Base-by-base conservation (phyloP, 2,888 invertebrate species). In the Dinocampus coccinellae region DNA sequence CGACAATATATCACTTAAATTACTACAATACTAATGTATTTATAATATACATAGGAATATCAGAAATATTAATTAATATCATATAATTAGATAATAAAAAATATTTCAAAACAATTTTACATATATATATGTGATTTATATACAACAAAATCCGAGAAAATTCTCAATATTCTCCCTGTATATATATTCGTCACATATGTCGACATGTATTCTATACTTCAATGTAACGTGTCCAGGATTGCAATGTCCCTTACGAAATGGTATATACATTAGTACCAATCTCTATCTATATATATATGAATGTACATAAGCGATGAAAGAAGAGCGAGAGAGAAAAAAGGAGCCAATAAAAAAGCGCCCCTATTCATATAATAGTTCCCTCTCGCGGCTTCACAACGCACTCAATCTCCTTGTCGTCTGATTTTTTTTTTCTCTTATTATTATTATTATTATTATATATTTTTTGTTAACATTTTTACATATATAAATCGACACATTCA, bases 331-430 rank as follows among this genome's bases (percentile, higher is more conserved):
- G n/a, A n/a, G n/a, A n/a, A n/a, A 53, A 52, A 22, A 60, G 34
- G 62, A 57, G 57, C 60, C 64, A 72, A 69, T 68, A 64, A 69
- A 72, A 64, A 69, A 61, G 55, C 57, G 26, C 57, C 52, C 47
- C 65, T 67, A 66, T 67, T 69, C 60, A 68, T 69, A 55, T 64
- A 24, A 22, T 33, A 33, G 16, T 33, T 68, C 63, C 34, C 58
- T 60, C 65, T 70, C 53, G 16, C 26, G 36, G 29, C 33, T 16
- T 26, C 42, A 13, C 53, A 34, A 53, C 36, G 66, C 55, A 57
- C 66, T 53, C 55, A 36, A 53, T 71, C 61, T 22, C 57, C 24
- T 26, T 26, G 66, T 66, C 60, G 60, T 53, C 10, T 52, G 13
- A 29, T 26, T 39, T 20, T 58, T 67, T 57, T 33, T 36, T 29